Percentiles rank a stretch among this genome's conserved stretches.
Evolutionary conservation across 1,140 invertebrate genomes (phyloP).

Genomic region (Yoshiicerus persimilis): DNA sequence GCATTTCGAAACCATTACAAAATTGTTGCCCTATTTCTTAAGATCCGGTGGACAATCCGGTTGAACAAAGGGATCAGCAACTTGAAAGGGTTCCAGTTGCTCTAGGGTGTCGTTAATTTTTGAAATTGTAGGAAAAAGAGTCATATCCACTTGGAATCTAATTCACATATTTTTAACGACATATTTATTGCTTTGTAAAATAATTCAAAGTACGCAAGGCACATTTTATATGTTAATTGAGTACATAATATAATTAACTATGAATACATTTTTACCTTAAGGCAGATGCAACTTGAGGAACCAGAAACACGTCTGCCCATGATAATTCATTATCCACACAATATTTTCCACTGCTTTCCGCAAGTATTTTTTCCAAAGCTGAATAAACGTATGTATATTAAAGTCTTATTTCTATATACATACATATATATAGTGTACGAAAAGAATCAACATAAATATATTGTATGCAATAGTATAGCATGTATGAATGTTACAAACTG

Average conservation of each 20-base stretch:
- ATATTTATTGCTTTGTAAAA: too few relatives aligned
- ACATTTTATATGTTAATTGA: not conserved
- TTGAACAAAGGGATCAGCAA: constrained; percentile 82
- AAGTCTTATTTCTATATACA: too few relatives aligned
- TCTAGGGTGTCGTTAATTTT: constrained; percentile 83
- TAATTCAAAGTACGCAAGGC: not conserved
- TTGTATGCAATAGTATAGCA: not conserved
- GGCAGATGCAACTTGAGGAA: constrained; percentile 92
- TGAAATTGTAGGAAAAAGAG: constrained; percentile 82
- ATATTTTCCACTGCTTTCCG: constrained; percentile 84
- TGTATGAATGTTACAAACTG: constrained; percentile 15
- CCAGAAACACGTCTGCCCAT: constrained; percentile 89
- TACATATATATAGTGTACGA: too few relatives aligned
- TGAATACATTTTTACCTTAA: too few relatives aligned
- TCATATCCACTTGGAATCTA: constrained; percentile 89
- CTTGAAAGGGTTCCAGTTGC: constrained; percentile 82
- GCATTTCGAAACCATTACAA: too few relatives aligned
- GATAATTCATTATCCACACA: constrained; percentile 92
- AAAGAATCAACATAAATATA: too few relatives aligned
- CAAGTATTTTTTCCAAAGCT: constrained; percentile 84
- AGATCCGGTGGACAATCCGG: constrained; percentile 74
- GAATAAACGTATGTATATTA: constrained; percentile 52
- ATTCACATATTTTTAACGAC: too few relatives aligned
- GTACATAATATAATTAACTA: constrained; percentile 59
- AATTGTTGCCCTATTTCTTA: not conserved